phyloP scores from a whole-genome alignment of 2,888 invertebrate genomes.

The Xanthia togata region DNA sequence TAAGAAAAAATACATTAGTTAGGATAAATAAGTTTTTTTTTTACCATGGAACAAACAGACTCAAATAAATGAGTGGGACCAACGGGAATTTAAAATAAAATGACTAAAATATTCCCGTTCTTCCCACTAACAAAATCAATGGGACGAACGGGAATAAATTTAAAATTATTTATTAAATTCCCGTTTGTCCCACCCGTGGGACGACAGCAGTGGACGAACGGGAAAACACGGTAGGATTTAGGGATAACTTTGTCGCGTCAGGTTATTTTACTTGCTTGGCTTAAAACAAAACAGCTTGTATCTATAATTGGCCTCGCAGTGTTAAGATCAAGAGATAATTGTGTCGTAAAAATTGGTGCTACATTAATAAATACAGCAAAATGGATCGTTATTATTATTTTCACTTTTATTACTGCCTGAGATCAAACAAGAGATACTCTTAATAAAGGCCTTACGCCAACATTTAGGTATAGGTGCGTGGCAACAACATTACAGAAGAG shows the following conservation, averaged over 20 bases:
- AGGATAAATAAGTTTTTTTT: too few species aligned
- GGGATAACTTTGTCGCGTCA: background rate
- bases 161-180: too few species aligned
- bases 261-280: background rate
- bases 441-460: background rate
- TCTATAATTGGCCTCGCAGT: background rate
- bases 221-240: background rate
- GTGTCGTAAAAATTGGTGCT: background rate
- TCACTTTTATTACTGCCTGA: slow-evolving; percentile 12
- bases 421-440: slow-evolving; percentile 31
- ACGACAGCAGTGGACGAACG: too few species aligned
- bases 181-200: too few species aligned
- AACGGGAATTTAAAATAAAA: too few species aligned
- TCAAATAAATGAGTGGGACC: too few species aligned
- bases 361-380: background rate
- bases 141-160: too few species aligned
- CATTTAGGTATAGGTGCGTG: background rate
- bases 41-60: too few species aligned
- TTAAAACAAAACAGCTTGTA: background rate
- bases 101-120: too few species aligned
- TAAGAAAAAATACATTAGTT: too few species aligned
- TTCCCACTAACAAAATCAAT: too few species aligned
- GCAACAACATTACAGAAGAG: background rate
- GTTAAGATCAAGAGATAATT: background rate
- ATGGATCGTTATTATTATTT: background rate